Evolutionary conservation across 1,140 invertebrate species (phyloP).

Genomic region (Sogatella furcifera): DNA sequence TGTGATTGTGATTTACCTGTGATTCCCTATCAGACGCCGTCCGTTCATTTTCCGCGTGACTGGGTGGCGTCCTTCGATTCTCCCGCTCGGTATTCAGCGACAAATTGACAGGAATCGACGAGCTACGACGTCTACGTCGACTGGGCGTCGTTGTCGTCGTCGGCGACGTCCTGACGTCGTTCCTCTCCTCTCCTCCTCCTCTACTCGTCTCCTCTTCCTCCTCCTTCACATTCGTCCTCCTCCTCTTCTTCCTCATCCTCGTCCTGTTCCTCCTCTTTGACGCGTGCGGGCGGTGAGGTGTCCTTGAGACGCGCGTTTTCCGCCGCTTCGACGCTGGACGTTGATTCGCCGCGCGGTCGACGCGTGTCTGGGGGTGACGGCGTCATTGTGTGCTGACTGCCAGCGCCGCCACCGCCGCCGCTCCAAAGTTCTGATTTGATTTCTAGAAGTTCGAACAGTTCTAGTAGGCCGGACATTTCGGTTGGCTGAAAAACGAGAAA

Average conservation of each 20-base stretch:
- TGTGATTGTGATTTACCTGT: too few relatives aligned
- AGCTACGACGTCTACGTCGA: constrained; percentile 36
- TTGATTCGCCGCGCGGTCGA: constrained; percentile 30
- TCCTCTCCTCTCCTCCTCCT: too few relatives aligned
- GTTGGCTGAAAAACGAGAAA: constrained; percentile 47
- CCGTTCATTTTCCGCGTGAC: too few relatives aligned
- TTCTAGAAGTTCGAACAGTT: constrained; percentile 67
- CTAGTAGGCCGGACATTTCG: constrained; percentile 67
- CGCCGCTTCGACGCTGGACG: constrained; percentile 32
- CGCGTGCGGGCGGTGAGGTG: constrained; percentile 13
- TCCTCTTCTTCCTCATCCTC: too few relatives aligned
- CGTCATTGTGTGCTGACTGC: neutral
- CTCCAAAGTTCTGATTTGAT: constrained; percentile 66
- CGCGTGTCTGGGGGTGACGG: neutral
- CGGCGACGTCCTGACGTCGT: too few relatives aligned
- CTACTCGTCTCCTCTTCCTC: too few relatives aligned
- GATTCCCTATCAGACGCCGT: too few relatives aligned
- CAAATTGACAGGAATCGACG: constrained; percentile 4
- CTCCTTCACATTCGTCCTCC: too few relatives aligned
- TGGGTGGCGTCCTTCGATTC: too few relatives aligned
- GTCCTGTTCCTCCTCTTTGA: constrained; percentile 28
- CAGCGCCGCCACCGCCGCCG: constrained; percentile 7
- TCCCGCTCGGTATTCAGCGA: too few relatives aligned
- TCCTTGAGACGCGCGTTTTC: constrained; percentile 33
- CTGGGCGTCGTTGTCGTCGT: constrained; percentile 28